Conservation (phyloP, 1,140 invertebrate species). For the Aricia agestis region DNA sequence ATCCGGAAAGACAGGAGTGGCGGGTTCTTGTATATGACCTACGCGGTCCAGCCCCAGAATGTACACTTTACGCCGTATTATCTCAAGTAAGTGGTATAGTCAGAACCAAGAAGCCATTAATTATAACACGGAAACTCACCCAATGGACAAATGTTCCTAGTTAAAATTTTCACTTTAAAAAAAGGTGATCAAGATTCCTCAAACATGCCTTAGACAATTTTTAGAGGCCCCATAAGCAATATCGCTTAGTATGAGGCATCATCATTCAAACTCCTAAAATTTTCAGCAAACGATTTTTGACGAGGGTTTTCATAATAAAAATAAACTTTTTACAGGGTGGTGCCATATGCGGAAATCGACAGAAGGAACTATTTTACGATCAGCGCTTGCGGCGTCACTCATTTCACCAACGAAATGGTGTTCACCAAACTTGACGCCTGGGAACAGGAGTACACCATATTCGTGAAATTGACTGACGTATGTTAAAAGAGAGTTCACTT, state of each 20-base stretch:
- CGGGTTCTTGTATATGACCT: constrained; percentile 82
- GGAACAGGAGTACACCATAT: constrained; percentile 84
- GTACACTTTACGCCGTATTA: constrained; percentile 83
- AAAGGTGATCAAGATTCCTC: too few species aligned
- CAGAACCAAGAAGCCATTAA: too few species aligned
- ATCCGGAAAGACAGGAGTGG: constrained; percentile 69
- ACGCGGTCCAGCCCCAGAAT: constrained; percentile 81
- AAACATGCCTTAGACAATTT: too few species aligned
- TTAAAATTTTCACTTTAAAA: too few species aligned
- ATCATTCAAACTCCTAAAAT: too few species aligned
- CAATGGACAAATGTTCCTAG: too few species aligned
- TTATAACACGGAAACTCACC: too few species aligned
- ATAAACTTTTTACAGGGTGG: constrained; percentile 69
- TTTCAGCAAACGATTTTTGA: too few species aligned
- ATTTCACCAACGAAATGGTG: constrained; percentile 80
- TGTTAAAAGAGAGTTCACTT: constrained; percentile 20
- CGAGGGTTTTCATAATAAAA: too few species aligned
- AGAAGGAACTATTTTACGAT: constrained; percentile 82
- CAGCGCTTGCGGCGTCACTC: constrained; percentile 82
- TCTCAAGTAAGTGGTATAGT: constrained; percentile 68
- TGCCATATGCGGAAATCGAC: constrained; percentile 79
- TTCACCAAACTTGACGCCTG: constrained; percentile 83
- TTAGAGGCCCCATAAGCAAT: too few species aligned
- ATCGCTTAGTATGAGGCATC: too few species aligned
- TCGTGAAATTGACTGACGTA: constrained; percentile 80